Evolutionary conservation across 1,140 invertebrate species (phyloP), one percentile per base, ranked within the genome.

Genomic region (Brachionus calyciflorus): DNA sequence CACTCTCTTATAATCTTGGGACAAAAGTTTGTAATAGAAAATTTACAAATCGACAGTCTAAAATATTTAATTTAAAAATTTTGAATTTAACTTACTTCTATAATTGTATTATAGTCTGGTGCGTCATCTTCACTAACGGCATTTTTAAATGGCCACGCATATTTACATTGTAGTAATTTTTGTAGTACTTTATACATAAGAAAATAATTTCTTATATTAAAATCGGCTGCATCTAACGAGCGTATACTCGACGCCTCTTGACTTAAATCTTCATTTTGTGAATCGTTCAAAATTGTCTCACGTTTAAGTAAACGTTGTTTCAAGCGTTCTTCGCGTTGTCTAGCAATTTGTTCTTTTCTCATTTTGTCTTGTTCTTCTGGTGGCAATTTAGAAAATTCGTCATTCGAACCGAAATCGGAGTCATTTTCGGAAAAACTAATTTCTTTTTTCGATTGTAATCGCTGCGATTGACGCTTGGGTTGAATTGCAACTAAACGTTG

Each of bases 41-140:
- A n/a, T n/a, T n/a, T n/a, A n/a, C n/a, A 4, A 30, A 17, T 30
- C 28, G 28, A 28, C 53, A 14, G n/a, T 46, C n/a, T 46, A 7
- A 14, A 46, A 26, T 26, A 26, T 24, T 55, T 3, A 24, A 65
- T 40, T 40, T 2, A 65, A 40, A 19, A 5, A 24, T 40, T 57
- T 57, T 30, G 14, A 70, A 24, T 24, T 48, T 33, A 51, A 40
- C 14, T 14, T 75, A 76, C 73, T 30, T 76, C 28, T 41, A 76
- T 76, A 33, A 76, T 76, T n/a, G 49, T 21, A 26, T 55, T 46
- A 30, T 76, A 76, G 30, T 76, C 49, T 5, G 73, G 73, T 4
- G 73, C 73, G 3, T 55, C 49, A 7, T 76, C 73, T 41, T 76
- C 73, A 44, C 49, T 76, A 51, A 76, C 73, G n/a, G 73, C 26